phyloP scores from a whole-genome alignment of 2,888 invertebrate genomes.

The Himalopsyche kuldschensis region DNA sequence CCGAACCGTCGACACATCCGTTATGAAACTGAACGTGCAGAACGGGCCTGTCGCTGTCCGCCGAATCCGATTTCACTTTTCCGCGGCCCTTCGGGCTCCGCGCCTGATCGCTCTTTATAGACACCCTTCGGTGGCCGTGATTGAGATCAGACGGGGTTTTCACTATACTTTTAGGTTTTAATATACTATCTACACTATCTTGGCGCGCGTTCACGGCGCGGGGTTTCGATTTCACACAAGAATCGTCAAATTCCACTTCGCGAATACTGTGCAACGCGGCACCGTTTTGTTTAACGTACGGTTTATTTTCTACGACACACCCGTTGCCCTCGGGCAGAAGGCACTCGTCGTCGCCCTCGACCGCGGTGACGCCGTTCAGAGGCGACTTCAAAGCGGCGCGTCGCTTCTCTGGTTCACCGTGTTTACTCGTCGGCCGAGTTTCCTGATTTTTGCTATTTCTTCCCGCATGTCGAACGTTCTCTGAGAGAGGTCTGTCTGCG shows the following conservation, averaged over 20 bases:
- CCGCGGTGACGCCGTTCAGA: background rate
- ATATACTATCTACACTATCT: background rate
- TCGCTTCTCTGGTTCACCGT: slow-evolving; percentile 6
- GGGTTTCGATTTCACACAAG: slow-evolving; percentile 1
- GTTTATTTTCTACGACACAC: background rate
- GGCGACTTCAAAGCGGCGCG: slow-evolving; percentile 19
- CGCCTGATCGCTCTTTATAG: slow-evolving; percentile 43
- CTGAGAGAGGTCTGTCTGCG: background rate
- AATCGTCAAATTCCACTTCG: slow-evolving; percentile 26
- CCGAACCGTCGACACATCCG: slow-evolving; percentile 44
- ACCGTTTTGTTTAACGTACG: background rate
- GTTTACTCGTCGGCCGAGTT: background rate
- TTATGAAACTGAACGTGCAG: slow-evolving; percentile 65
- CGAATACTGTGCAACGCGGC: slow-evolving; percentile 24
- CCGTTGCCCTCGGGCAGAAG: slow-evolving; percentile 19
- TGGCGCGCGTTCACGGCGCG: background rate
- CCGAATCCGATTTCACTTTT: slow-evolving; percentile 42
- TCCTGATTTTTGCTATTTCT: background rate
- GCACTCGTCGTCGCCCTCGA: slow-evolving; percentile 4
- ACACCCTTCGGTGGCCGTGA: slow-evolving; percentile 34
- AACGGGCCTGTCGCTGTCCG: slow-evolving; percentile 47
- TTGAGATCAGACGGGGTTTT: slow-evolving; percentile 41
- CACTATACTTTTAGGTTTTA: slow-evolving; percentile 41
- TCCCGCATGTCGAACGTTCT: background rate
- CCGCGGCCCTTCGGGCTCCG: slow-evolving; percentile 39